Evolutionary conservation across 2,888 invertebrate genomes (phyloP).

Genomic region (Taenaris catops): DNA sequence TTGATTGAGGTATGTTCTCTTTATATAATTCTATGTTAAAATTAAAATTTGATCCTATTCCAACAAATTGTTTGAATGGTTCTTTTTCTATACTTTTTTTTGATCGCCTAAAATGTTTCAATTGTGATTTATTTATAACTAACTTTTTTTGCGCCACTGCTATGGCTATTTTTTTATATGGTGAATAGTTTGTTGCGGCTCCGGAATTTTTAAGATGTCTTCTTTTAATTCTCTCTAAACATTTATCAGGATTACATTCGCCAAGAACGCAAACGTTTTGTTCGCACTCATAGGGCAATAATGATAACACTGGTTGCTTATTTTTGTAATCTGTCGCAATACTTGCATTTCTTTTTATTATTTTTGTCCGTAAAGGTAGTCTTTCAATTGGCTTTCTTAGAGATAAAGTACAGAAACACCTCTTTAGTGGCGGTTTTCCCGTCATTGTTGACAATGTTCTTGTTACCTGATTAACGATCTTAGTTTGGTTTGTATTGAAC

Average conservation of each 20-base stretch:
- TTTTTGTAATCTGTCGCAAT: constrained; percentile 3
- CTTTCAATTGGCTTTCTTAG: constrained; percentile 19
- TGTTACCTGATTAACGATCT: background rate
- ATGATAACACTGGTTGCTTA: constrained; percentile 1
- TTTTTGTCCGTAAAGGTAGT: background rate
- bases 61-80: constrained; percentile 18
- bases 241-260: constrained; percentile 31
- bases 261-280: constrained; percentile 37
- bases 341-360: background rate
- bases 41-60: constrained; percentile 27
- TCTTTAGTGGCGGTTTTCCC: constrained; percentile 14
- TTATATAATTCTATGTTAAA: constrained; percentile 29
- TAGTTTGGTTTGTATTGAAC: constrained; percentile 1
- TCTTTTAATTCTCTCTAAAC: constrained; percentile 31
- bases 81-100: background rate
- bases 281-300: constrained; percentile 38
- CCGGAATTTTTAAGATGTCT: constrained; percentile 14
- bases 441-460: constrained; percentile 18
- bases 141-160: background rate
- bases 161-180: background rate
- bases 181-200: background rate
- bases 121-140: background rate
- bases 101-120: background rate
- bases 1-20: no score
- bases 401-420: constrained; percentile 26